Percentiles rank a stretch among this genome's conserved stretches.
phyloP scores from a whole-genome alignment of 2,113 vertebrate genomes.

The Pipa parva region DNA sequence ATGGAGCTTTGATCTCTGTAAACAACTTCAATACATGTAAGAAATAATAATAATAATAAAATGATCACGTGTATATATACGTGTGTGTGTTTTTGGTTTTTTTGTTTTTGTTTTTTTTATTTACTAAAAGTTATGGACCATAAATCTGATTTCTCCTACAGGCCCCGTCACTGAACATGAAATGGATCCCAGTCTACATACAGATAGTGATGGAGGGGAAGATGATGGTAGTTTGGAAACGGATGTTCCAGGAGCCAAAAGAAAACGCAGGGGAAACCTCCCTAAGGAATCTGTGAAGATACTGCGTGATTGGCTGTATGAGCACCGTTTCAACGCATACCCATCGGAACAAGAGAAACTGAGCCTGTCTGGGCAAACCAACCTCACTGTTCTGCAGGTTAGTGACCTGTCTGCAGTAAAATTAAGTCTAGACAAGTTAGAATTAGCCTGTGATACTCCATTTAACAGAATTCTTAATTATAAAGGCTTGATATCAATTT shows the following conservation, averaged over 20 bases:
- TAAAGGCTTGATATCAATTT: no score
- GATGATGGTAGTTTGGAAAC: slow-evolving; percentile 74
- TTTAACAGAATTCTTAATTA: no score
- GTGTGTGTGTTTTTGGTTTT: no score
- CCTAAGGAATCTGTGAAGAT: slow-evolving; percentile 93
- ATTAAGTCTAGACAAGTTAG: no score
- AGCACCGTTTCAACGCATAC: slow-evolving; percentile 93
- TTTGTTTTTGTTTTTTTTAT: no score
- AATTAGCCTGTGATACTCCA: no score
- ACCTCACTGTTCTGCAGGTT: slow-evolving; percentile 91
- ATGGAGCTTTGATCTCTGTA: no score
- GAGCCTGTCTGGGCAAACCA: slow-evolving; percentile 83
- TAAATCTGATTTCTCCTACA: neutral
- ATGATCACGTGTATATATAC: no score
- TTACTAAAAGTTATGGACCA: no score
- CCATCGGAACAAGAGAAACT: slow-evolving; percentile 93
- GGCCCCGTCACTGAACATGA: slow-evolving; percentile 48
- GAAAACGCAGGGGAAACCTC: slow-evolving; percentile 88
- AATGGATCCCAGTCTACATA: slow-evolving; percentile 55
- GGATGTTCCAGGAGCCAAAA: slow-evolving; percentile 74
- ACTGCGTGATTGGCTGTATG: slow-evolving; percentile 89
- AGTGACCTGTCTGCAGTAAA: slow-evolving; percentile 33
- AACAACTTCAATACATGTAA: no score
- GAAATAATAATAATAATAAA: no score
- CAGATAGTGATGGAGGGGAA: slow-evolving; percentile 83